phyloP scores from a whole-genome alignment of 2,113 vertebrate species.

The Cyphomyrus plagiostoma region DNA sequence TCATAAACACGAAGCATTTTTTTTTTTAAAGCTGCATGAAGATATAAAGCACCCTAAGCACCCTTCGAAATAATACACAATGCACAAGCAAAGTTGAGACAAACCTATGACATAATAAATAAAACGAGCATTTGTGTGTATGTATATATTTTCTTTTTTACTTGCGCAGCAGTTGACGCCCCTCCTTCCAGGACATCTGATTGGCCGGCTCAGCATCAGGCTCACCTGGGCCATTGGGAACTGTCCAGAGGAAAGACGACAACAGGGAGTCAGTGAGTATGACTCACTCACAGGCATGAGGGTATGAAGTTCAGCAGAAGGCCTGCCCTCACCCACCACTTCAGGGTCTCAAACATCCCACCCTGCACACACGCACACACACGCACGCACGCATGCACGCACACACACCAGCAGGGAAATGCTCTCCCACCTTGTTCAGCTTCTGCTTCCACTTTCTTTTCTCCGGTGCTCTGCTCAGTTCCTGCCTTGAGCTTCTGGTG shows the following conservation, averaged over 20 bases:
- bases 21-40: not conserved
- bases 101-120: not conserved
- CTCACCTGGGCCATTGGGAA: conserved; percentile 76
- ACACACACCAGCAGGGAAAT: not conserved
- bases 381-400: not conserved
- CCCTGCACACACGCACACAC: not conserved
- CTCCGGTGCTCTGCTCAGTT: conserved; percentile 69
- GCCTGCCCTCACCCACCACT: not conserved
- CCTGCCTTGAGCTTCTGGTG: conserved; percentile 85
- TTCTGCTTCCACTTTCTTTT: conserved; percentile 72
- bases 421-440: conserved; percentile 49
- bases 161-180: conserved; percentile 83
- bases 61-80: not conserved
- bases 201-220: conserved; percentile 67
- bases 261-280: not conserved
- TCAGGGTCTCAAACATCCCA: not conserved
- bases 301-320: not conserved
- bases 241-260: conserved; percentile 44
- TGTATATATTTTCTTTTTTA: conserved; percentile 43
- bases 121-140: not conserved
- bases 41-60: not conserved
- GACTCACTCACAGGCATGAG: not conserved
- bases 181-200: conserved; percentile 85
- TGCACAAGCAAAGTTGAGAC: not conserved
- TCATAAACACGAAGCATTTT: not conserved